These are phyloP conservation scores for Euclidia mi DNA, from an alignment of 2,888 invertebrate genomes.

Conservation along the genomic window DNA sequence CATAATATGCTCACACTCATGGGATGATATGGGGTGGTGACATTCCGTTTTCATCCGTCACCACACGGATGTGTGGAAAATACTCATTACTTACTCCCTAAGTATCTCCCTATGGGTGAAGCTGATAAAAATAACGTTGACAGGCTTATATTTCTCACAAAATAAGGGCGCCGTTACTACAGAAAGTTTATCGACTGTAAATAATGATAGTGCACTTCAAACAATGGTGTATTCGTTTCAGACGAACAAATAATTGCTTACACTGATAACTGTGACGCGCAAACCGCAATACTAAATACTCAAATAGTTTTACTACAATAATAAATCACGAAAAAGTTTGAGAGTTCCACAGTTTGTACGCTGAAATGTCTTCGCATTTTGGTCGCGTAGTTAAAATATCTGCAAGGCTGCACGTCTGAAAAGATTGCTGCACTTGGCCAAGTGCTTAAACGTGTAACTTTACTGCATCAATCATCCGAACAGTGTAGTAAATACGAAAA, in stretches of 20 bases:
- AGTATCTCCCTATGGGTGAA: too few species aligned
- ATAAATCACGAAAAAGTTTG: slow-evolving; percentile 79
- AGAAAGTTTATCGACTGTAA: neutral
- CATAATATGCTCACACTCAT: too few species aligned
- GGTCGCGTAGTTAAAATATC: slow-evolving; percentile 36
- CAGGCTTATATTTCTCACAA: too few species aligned
- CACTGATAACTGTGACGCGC: slow-evolving; percentile 75
- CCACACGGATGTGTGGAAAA: too few species aligned
- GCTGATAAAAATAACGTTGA: too few species aligned
- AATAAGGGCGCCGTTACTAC: too few species aligned
- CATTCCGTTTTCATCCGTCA: too few species aligned
- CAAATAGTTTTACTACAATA: slow-evolving; percentile 77
- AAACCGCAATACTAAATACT: slow-evolving; percentile 77
- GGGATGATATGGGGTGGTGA: too few species aligned
- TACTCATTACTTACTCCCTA: too few species aligned
- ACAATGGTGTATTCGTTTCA: slow-evolving; percentile 52
- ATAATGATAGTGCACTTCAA: slow-evolving; percentile 27
- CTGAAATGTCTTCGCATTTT: slow-evolving; percentile 55
- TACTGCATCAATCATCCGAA: slow-evolving; percentile 18
- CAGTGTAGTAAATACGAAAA: slow-evolving; percentile 6
- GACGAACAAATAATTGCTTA: slow-evolving; percentile 62
- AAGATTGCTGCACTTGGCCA: slow-evolving; percentile 39
- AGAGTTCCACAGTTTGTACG: slow-evolving; percentile 55
- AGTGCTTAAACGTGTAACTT: slow-evolving; percentile 30
- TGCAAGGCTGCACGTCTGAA: slow-evolving; percentile 36